Evolutionary conservation across 2,888 invertebrate species (phyloP).

Genomic region (Drosophila vallismaia): DNA sequence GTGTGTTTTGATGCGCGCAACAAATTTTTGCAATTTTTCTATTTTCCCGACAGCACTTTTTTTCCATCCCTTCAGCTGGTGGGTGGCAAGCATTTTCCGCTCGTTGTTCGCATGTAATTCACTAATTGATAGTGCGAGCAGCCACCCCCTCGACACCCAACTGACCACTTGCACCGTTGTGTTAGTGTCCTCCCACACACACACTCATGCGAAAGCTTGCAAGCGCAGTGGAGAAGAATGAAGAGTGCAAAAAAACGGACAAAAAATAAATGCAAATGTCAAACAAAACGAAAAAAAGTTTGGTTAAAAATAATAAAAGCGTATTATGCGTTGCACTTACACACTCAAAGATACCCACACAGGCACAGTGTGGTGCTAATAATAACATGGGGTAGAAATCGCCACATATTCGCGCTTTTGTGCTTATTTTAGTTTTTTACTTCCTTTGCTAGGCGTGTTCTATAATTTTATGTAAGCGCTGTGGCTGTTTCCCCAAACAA

Average conservation of each 20-base stretch:
- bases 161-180: slow-evolving; percentile 69
- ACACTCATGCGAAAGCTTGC: slow-evolving; percentile 28
- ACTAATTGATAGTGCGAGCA: slow-evolving; percentile 78
- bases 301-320: slow-evolving; percentile 67
- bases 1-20: slow-evolving; percentile 34
- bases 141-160: slow-evolving; percentile 14
- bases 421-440: slow-evolving; percentile 40
- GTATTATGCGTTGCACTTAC: slow-evolving; percentile 51
- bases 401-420: slow-evolving; percentile 42
- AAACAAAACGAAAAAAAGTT: slow-evolving; percentile 65
- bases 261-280: slow-evolving; percentile 50
- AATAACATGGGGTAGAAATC: slow-evolving; percentile 47
- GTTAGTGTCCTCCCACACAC: slow-evolving; percentile 58
- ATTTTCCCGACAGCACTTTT: slow-evolving; percentile 47
- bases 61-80: slow-evolving; percentile 9
- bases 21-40: slow-evolving; percentile 51
- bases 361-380: slow-evolving; percentile 44
- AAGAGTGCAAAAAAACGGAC: neutral
- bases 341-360: slow-evolving; percentile 29
- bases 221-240: slow-evolving; percentile 13
- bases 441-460: slow-evolving; percentile 45
- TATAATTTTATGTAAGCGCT: slow-evolving; percentile 51
- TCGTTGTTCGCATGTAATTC: slow-evolving; percentile 73
- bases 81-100: slow-evolving; percentile 63
- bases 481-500: slow-evolving; percentile 24